Percentiles rank a stretch among this genome's conserved stretches.
Conservation (phyloP, 2,113 vertebrate species). For the Coreoperca whiteheadi region DNA sequence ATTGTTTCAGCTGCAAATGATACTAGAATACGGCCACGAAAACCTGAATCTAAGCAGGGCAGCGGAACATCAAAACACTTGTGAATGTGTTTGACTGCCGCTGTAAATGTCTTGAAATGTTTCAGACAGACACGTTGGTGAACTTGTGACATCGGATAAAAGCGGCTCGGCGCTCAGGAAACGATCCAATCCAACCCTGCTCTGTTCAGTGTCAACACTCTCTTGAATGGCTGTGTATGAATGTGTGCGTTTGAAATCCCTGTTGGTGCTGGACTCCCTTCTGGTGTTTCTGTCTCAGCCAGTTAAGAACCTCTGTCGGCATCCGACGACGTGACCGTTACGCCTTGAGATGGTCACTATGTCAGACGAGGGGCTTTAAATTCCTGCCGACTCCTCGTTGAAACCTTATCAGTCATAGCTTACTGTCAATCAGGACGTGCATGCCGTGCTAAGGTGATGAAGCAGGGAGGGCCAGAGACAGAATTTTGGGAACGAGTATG, state of each 20-base stretch:
- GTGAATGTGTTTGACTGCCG: conserved; percentile 7
- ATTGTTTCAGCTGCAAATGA: conserved; percentile 20
- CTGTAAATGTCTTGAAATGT: not conserved
- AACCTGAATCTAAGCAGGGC: not conserved
- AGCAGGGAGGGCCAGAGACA: not conserved
- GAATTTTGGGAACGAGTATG: not conserved
- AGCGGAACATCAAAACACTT: not conserved
- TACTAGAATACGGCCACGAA: not conserved
- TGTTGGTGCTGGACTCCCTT: not conserved
- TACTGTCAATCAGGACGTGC: too few species aligned
- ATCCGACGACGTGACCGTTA: too few species aligned
- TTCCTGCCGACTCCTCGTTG: too few species aligned
- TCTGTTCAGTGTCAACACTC: conserved; percentile 32
- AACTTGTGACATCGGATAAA: conserved; percentile 34
- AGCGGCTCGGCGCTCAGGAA: conserved; percentile 6
- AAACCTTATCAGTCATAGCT: too few species aligned
- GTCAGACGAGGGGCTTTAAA: not conserved
- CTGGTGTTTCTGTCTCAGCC: not conserved
- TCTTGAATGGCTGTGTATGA: not conserved
- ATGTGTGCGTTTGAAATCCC: conserved; percentile 1
- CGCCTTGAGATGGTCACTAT: too few species aligned
- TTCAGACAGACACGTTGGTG: conserved; percentile 33
- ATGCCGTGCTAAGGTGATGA: too few species aligned
- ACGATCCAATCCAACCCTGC: not conserved
- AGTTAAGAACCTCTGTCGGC: too few species aligned